phyloP scores from a whole-genome alignment of 2,888 invertebrate species.

The Seira sanloemensis region DNA sequence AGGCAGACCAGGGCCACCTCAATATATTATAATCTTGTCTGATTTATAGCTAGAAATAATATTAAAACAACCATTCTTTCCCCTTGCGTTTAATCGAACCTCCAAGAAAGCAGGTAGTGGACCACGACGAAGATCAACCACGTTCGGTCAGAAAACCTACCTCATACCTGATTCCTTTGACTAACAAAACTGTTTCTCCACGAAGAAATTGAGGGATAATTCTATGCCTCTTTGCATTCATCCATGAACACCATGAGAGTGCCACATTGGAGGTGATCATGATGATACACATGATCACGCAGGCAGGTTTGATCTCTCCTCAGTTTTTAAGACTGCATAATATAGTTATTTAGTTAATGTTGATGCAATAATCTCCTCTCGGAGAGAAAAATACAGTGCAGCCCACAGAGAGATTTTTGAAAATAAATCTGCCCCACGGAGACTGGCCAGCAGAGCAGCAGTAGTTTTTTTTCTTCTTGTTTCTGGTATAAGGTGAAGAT shows the following conservation, averaged over 20 bases:
- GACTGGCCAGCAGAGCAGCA: constrained; percentile 17
- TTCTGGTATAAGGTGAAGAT: not conserved
- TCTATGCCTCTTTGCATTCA: not conserved
- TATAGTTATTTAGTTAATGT: constrained; percentile 42
- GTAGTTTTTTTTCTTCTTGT: no score
- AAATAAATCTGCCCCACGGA: constrained; percentile 58
- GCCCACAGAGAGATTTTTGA: constrained; percentile 43
- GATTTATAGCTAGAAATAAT: constrained; percentile 71
- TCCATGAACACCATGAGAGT: constrained; percentile 40
- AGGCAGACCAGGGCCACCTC: constrained; percentile 70
- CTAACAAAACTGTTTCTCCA: not conserved
- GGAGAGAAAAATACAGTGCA: constrained; percentile 1
- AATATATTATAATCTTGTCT: constrained; percentile 69
- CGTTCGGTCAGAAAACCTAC: constrained; percentile 47
- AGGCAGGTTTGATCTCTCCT: constrained; percentile 22
- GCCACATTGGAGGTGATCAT: constrained; percentile 30
- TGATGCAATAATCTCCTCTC: constrained; percentile 18
- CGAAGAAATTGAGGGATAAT: not conserved
- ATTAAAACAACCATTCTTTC: constrained; percentile 65
- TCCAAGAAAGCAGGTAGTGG: constrained; percentile 12
- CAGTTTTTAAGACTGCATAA: not conserved
- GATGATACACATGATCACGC: constrained; percentile 60
- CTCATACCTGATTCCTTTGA: constrained; percentile 25
- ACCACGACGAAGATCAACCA: constrained; percentile 36
- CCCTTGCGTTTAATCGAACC: constrained; percentile 44